Evolutionary conservation across 2,797 vertebrate species (phyloP).

Genomic region (Halcyon chelicuti): DNA sequence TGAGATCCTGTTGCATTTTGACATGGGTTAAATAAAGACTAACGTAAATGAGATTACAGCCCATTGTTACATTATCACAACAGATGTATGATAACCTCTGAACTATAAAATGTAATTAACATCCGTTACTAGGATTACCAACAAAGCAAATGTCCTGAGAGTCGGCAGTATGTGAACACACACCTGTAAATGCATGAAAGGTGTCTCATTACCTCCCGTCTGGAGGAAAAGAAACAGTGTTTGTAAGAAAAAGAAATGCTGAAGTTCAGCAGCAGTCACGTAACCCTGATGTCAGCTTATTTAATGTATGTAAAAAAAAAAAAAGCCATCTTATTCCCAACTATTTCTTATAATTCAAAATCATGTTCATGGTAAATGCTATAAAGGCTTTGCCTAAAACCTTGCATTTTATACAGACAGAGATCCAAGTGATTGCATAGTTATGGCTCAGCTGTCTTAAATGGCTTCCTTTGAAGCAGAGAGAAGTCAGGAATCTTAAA

Average conservation of each 20-base stretch:
- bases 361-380: neutral
- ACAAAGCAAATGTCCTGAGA: neutral
- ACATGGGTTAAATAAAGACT: neutral
- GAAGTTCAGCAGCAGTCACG: neutral
- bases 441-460: neutral
- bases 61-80: neutral
- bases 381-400: neutral
- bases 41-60: neutral
- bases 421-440: neutral
- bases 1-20: neutral
- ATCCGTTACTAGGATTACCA: neutral
- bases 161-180: neutral
- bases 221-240: neutral
- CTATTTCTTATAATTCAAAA: neutral
- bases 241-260: neutral
- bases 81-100: neutral
- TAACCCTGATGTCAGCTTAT: neutral
- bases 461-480: conserved; percentile 32
- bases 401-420: neutral
- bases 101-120: neutral
- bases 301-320: neutral
- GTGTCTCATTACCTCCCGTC: neutral
- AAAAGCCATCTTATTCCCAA: neutral
- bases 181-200: neutral
- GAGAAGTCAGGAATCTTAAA: neutral